A percentile compares a stretch with the other conserved stretches of the same genome.
These are phyloP conservation scores for Porites evermanni DNA, from an alignment of 92 coral and sea anemone species.

Conservation along the genomic window DNA sequence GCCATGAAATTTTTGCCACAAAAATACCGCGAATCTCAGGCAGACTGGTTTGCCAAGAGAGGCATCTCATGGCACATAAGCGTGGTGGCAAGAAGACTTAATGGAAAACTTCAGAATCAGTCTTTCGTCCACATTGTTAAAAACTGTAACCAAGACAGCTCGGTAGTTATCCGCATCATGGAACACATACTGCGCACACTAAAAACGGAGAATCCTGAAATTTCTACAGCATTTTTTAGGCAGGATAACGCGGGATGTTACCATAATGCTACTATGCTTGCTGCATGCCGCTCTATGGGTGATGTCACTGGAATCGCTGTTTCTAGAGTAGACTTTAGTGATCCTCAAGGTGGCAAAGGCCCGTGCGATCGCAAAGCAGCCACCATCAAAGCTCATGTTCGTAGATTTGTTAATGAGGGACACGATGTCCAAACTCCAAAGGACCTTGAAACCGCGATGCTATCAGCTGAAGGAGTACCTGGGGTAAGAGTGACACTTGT, in stretches of 20 bases:
- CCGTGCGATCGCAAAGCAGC: conserved; percentile 76
- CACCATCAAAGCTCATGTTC: conserved; percentile 64
- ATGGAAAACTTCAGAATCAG: neutral
- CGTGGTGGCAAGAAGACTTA: neutral
- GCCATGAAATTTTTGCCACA: conserved; percentile 1
- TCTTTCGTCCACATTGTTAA: neutral
- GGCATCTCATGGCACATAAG: neutral
- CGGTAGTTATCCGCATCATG: conserved; percentile 24
- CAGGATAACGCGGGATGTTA: conserved; percentile 63
- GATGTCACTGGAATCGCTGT: conserved; percentile 52
- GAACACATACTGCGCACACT: conserved; percentile 27
- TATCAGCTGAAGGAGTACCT: conserved; percentile 68
- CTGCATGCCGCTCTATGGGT: conserved; percentile 1
- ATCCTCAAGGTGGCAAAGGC: conserved; percentile 85
- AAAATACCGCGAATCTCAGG: conserved; percentile 57
- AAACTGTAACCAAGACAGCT: neutral
- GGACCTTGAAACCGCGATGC: conserved; percentile 65
- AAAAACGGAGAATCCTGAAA: conserved; percentile 25
- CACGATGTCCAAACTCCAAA: conserved; percentile 68
- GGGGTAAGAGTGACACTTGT: conserved; percentile 58
- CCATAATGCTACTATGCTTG: conserved; percentile 31
- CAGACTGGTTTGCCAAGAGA: conserved; percentile 21
- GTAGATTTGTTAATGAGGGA: conserved; percentile 67
- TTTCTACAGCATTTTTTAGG: conserved; percentile 31
- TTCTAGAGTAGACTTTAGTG: conserved; percentile 69